phyloP scores from a whole-genome alignment of 2,113 vertebrate species.

The Triplophysa dalaica region DNA sequence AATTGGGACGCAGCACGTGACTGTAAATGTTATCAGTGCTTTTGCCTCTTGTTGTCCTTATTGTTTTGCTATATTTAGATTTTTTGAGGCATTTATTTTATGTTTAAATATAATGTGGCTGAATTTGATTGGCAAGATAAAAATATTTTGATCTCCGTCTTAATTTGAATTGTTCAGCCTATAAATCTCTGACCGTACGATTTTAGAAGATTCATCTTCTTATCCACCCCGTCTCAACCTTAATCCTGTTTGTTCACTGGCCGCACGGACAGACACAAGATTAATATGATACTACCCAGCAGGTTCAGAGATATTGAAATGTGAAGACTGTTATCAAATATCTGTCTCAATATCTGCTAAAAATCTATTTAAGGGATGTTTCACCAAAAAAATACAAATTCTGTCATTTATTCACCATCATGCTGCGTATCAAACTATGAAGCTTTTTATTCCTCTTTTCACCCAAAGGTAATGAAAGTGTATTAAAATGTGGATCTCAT shows the following conservation, averaged over 20 bases:
- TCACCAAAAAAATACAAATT: too few species aligned
- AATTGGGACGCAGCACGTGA: too few species aligned
- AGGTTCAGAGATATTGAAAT: slow-evolving; percentile 19
- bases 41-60: too few species aligned
- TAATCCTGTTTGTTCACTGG: slow-evolving; percentile 60
- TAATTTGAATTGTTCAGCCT: slow-evolving; percentile 54
- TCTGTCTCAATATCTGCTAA: background rate
- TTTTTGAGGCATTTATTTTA: too few species aligned
- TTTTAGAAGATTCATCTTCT: slow-evolving; percentile 48
- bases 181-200: slow-evolving; percentile 66
- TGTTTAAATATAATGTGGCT: background rate
- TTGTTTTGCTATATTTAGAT: too few species aligned
- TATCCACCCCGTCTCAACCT: slow-evolving; percentile 56
- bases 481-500: background rate
- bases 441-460: too few species aligned
- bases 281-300: slow-evolving; percentile 41
- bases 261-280: slow-evolving; percentile 1
- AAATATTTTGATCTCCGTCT: slow-evolving; percentile 27
- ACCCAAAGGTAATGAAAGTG: too few species aligned
- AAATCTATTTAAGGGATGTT: background rate
- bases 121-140: slow-evolving; percentile 51
- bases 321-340: background rate
- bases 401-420: too few species aligned
- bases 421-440: background rate
- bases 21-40: too few species aligned